Evolutionary conservation across 2,113 vertebrate species (phyloP), one percentile per base, ranked within the genome.

Genomic region (Psettodes erumei): DNA sequence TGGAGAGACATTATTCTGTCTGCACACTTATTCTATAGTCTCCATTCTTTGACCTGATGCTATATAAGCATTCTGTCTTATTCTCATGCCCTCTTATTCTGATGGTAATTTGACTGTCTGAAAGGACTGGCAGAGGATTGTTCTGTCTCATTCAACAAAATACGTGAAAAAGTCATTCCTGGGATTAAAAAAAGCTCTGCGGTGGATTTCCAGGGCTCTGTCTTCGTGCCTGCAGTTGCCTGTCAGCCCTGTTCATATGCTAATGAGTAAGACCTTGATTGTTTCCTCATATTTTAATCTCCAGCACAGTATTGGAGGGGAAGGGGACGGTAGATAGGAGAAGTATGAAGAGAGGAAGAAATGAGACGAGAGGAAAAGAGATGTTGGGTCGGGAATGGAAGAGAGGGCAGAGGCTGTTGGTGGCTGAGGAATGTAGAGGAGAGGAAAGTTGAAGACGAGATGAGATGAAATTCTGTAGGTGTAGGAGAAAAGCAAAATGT

Each of bases 241-340:
- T 48, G 79, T 86, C 78, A 55, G 67, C 74, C 87, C 78, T 21
- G 90, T 94, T 94, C 93, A 93, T 92, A 94, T 93, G 92, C 87
- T 92, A 94, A 95, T 94, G 73, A 91, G 86, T 61, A 37, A 48
- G 77, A 78, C 86, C 75, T 83, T 92, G 92, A 94, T 93, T 94
- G 92, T 94, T 94, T 94, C 90, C 91, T 92, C 91, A 86, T 91
- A 91, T 94, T 93, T 93, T 90, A 94, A 94, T 94, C 91, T 90
- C 85, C 88, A 68, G 78, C 81, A 58, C 43, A 27, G 80, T 79
- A 77, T 79, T 66, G 70, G 73, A 70, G 75, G 63, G 62, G 71
- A 53, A 50, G 43, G 54, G 71, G 47, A 27, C 40, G 48, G 75
- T 23, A 73, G 70, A 77, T 62, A 65, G 60, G 38, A 66, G 33